Base-by-base conservation (phyloP, 2,113 vertebrate species). In the Garra rufa region DNA sequence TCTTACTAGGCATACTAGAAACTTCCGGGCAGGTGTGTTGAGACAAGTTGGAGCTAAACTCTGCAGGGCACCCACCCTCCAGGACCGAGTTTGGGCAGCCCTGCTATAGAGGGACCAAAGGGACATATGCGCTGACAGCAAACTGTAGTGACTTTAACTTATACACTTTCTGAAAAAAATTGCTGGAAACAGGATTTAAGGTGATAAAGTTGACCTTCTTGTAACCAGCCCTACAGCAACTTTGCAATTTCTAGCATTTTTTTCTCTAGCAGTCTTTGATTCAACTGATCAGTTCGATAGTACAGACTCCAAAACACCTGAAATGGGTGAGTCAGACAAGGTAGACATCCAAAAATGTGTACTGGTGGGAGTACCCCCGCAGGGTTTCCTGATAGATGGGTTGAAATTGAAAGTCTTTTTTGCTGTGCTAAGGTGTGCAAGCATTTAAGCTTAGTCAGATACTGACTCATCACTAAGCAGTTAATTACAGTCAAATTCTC, bases 381-480 rank as follows among this genome's bases (percentile, higher is more conserved):
- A 26, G 44, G 24, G 44, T 6, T 30, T 50, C 26, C 30, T 75
- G 73, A 75, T 75, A 44, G 44, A 30, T 30, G 3, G 44, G 24
- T 30, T 48, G 24, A 30, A 75, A 50, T 28, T 75, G 1, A 30
- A 50, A 30, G 28, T 30, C 10, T 75, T 28, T 43, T 50, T 75
- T 44, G 69, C 41, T 46, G 69, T 73, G 41, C n/a, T 73, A 46
- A 46, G 69, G 73, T 50, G 26, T 75, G 43, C 24, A 48, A 50
- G 44, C 7, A 50, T 75, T 75, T 50, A 6, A 75, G 73, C 24
- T 19, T 30, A 50, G 73, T 50, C 44, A 75, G 73, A 9, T 30
- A 75, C 73, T 75, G 73, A 75, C 73, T 75, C 44, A 19, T 50
- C 44, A 30, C 15, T 75, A 26, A 48, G 73, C 46, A 75, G 4